Percentiles rank a stretch among this genome's conserved stretches.
These are phyloP conservation scores for Brachionus paranguensis DNA, from an alignment of 1,140 invertebrate species.

Conservation along the genomic window DNA sequence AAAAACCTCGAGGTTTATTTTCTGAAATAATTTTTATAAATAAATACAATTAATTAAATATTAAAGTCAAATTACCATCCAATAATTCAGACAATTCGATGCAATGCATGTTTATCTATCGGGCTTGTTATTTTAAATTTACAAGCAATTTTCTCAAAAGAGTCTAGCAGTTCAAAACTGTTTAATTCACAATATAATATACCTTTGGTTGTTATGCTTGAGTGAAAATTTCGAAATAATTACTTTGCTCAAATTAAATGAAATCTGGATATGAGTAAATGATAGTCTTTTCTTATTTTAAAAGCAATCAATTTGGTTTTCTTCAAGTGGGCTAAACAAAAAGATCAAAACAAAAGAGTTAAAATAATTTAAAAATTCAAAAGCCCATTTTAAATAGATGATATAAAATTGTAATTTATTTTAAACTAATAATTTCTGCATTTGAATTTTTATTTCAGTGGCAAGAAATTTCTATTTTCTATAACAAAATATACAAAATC, in stretches of 20 bases:
- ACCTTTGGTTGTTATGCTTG: not conserved
- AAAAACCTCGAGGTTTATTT: not conserved
- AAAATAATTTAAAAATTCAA: not conserved
- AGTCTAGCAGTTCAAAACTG: not conserved
- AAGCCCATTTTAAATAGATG: not conserved
- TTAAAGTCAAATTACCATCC: not conserved
- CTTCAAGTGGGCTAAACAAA: not conserved
- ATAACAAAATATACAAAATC: too few species aligned
- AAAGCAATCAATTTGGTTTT: not conserved
- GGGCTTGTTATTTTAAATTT: not conserved
- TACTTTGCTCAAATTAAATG: not conserved
- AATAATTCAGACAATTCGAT: not conserved
- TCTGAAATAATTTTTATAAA: not conserved
- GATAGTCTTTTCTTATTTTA: not conserved
- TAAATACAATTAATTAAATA: not conserved
- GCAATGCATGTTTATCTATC: not conserved
- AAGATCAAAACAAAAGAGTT: not conserved
- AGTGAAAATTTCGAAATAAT: not conserved
- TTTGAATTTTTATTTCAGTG: too few species aligned
- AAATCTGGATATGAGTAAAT: not conserved
- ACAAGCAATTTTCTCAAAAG: not conserved
- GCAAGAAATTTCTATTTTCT: too few species aligned
- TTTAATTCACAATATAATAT: not conserved
- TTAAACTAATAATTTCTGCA: too few species aligned
- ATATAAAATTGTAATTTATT: not conserved